These are phyloP conservation scores for Prorops nasuta DNA, from an alignment of 1,140 invertebrate species.

Conservation along the genomic window DNA sequence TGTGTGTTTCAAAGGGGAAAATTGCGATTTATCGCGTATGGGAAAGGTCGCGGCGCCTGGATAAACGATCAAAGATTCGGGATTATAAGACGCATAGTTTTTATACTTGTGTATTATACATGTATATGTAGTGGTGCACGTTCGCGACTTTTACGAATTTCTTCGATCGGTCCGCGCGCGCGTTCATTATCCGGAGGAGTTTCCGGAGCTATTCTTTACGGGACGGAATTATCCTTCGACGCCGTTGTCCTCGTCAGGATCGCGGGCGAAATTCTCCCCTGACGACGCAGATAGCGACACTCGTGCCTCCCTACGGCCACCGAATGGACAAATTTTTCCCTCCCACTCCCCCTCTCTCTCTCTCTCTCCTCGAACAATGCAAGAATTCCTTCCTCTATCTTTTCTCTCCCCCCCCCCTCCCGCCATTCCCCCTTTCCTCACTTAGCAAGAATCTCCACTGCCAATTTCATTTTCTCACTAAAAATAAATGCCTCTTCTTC, in stretches of 20 bases:
- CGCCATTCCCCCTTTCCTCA: no score
- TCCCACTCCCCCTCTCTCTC: constrained; percentile 3
- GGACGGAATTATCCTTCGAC: constrained; percentile 19
- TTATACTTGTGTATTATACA: no score
- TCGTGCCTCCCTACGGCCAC: constrained; percentile 37
- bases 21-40: no score
- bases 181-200: constrained; percentile 14
- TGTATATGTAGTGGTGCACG: no score
- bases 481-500: constrained; percentile 5
- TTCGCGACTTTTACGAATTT: no score
- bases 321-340: constrained; percentile 50
- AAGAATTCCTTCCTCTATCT: background rate
- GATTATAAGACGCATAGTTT: no score
- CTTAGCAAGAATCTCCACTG: background rate
- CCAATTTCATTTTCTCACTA: no score
- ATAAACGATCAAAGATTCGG: no score
- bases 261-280: constrained; percentile 7
- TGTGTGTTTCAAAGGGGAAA: constrained; percentile 2
- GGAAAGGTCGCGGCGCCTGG: no score
- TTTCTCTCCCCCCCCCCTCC: background rate
- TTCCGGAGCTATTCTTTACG: constrained; percentile 14
- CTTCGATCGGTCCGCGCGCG: background rate
- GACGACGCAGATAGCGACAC: constrained; percentile 19
- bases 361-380: background rate
- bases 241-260: constrained; percentile 22